Evolutionary conservation across 2,113 vertebrate species (phyloP), one percentile per base, ranked within the genome.

Genomic region (Labeo catla): DNA sequence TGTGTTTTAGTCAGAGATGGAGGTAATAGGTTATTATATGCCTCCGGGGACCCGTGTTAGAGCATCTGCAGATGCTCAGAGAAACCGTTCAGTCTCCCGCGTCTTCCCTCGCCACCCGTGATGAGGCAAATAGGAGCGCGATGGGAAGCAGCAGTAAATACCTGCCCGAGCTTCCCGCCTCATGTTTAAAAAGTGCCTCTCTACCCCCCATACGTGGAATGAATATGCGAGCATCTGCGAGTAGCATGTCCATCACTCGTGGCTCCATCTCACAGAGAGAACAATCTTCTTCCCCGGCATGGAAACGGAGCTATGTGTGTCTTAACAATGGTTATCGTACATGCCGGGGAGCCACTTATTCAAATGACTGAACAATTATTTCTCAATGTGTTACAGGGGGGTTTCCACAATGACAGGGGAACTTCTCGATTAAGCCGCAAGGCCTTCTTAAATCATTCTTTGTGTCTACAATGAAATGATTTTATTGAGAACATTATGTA

Each of bases 21-120:
- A 91, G 88, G 91, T 93, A 94, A 94, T 93, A 91, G 93, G 89
- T 93, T 94, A 92, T 95, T 92, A 95, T 90, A 91, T 91, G 85
- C 89, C 92, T 91, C 87, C 23, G 43, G 91, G 91, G 92, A 87
- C 89, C 88, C 82, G 86, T 85, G 84, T 87, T 89, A 88, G 89
- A 91, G 91, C 87, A 89, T 89, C 89, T 93, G 90, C 91, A 92
- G 93, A 93, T 91, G 91, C 91, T 90, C 81, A 82, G 88, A 93
- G 88, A 90, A 92, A 90, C 81, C 72, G 54, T 15, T 45, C 84
- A 85, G 82, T 84, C 70, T 81, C 80, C 85, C 36, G 52, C 16
- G 39, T 88, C 76, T 90, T 84, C 79, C 87, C 85, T 85, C 8
- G 49, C 84, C 90, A 89, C 91, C 90, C 89, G 86, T 89, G 87